Base-by-base conservation (phyloP, 2,797 vertebrate genomes). In the Platyrinchus mystaceus region DNA sequence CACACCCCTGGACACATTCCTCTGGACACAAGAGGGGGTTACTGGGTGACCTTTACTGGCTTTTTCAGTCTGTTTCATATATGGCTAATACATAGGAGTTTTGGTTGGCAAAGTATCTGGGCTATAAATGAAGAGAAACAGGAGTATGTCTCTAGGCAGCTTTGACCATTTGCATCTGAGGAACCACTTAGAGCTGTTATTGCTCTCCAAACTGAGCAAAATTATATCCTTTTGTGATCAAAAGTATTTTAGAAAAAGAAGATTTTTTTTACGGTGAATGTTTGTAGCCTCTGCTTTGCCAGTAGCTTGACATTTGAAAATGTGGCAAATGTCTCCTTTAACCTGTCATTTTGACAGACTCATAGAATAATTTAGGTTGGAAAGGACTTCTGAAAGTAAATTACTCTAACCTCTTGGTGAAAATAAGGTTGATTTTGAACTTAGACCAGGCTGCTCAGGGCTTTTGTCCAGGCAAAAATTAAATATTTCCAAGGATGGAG, bases 1-100 rank as follows among this genome's bases (percentile, higher is more conserved):
- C 58, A 66, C 27, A 30, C 28, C 56, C 26, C 83, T 28, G 75
- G 56, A 46, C 37, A 59, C 46, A 69, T 70, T 85, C 71, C 23
- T 34, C 30, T 67, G 76, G 32, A 60, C 79, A 44, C 17, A 76
- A 46, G 66, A 39, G 62, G 58, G 77, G 70, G 22, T 66, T 79
- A 53, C 80, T 44, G 53, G 7, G 19, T 81, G 37, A 70, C 55
- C 49, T 93, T 95, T 92, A 37, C 32, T 77, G 41, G 69, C 53
- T 69, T 82, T 74, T 94, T 87, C 70, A 93, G 36, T 94, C 89
- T 86, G 59, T 82, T 97, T 96, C 59, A 13, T 76, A 46, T 87
- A 94, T 95, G 70, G 62, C 34, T 96, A 81, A 92, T 46, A 27
- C 30, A 21, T 59, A 44, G 41, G 88, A 93, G 49, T 95, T 95